These are phyloP conservation scores for Euura saliciscinereae DNA, from an alignment of 1,140 invertebrate genomes.

Conservation along the genomic window DNA sequence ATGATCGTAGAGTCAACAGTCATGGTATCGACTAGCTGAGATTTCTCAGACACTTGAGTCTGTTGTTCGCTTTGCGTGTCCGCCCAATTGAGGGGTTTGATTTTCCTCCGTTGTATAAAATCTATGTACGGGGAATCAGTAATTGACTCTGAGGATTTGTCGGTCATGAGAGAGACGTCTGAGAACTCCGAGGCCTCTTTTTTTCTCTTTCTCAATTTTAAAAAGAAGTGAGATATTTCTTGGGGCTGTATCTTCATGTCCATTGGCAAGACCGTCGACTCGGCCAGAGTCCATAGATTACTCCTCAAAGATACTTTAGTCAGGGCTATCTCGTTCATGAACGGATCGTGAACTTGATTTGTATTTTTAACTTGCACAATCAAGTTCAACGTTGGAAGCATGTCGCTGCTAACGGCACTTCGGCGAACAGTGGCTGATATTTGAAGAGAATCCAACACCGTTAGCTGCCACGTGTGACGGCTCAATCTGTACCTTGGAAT, in stretches of 20 bases:
- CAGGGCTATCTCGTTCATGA: slow-evolving; percentile 66
- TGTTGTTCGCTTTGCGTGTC: slow-evolving; percentile 28
- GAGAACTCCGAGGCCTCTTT: slow-evolving; percentile 42
- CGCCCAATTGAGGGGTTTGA: slow-evolving; percentile 33
- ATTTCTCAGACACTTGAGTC: slow-evolving; percentile 23
- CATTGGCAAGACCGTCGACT: slow-evolving; percentile 45
- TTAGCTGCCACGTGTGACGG: slow-evolving; percentile 72
- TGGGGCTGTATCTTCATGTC: slow-evolving; percentile 59
- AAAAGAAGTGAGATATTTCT: slow-evolving; percentile 60
- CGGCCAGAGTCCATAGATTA: slow-evolving; percentile 58
- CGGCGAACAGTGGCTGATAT: slow-evolving; percentile 61
- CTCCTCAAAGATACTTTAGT: slow-evolving; percentile 65
- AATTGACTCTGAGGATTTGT: slow-evolving; percentile 16
- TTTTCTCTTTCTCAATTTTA: slow-evolving; percentile 52
- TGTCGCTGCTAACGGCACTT: slow-evolving; percentile 57
- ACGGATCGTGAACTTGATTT: slow-evolving; percentile 67
- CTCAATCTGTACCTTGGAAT: slow-evolving; percentile 67
- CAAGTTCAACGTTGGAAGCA: slow-evolving; percentile 64
- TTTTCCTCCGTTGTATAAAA: slow-evolving; percentile 47
- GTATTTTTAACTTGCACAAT: slow-evolving; percentile 70
- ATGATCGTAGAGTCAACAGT: slow-evolving; percentile 49
- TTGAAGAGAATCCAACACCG: slow-evolving; percentile 71
- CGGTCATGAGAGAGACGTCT: slow-evolving; percentile 44
- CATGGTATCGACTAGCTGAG: slow-evolving; percentile 30
- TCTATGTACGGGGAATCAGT: slow-evolving; percentile 42